These are phyloP conservation scores for Philhelius pedissequus DNA, from an alignment of 2,888 invertebrate genomes.

Conservation along the genomic window DNA sequence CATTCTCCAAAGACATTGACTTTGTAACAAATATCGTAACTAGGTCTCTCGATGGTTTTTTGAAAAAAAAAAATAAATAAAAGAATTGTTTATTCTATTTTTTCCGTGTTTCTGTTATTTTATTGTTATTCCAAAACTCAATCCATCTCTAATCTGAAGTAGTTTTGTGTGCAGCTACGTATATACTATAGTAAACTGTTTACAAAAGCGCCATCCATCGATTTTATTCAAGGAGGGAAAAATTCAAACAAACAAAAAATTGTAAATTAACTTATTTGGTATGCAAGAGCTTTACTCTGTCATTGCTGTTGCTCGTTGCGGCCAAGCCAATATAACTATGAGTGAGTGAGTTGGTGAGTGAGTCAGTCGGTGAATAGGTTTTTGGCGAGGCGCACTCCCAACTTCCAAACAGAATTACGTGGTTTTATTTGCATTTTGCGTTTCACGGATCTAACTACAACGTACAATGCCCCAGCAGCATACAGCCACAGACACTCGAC, in stretches of 20 bases:
- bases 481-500: not conserved
- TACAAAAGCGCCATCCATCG: slow-evolving; percentile 20
- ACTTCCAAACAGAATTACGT: slow-evolving; percentile 39
- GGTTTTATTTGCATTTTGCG: slow-evolving; percentile 65
- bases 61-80: not conserved
- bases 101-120: slow-evolving; percentile 2
- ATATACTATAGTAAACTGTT: slow-evolving; percentile 40
- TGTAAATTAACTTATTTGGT: slow-evolving; percentile 57
- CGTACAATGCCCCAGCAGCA: not conserved
- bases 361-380: slow-evolving; percentile 40
- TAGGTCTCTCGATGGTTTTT: not conserved
- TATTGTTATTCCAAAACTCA: slow-evolving; percentile 51
- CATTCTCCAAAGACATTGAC: slow-evolving; percentile 20
- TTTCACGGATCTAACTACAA: slow-evolving; percentile 45
- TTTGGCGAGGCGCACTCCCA: slow-evolving; percentile 45
- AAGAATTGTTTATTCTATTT: slow-evolving; percentile 8
- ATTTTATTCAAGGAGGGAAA: slow-evolving; percentile 8
- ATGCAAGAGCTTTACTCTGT: slow-evolving; percentile 46
- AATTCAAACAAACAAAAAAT: slow-evolving; percentile 1
- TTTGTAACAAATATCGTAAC: not conserved
- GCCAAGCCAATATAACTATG: not conserved
- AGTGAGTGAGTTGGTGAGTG: slow-evolving; percentile 19
- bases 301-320: slow-evolving; percentile 20
- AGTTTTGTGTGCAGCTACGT: slow-evolving; percentile 24
- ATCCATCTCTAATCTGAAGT: slow-evolving; percentile 56